Percentiles rank a stretch among this genome's conserved stretches.
Evolutionary conservation across 2,113 vertebrate species (phyloP).

Genomic region (Sylvilagus bachmani): DNA sequence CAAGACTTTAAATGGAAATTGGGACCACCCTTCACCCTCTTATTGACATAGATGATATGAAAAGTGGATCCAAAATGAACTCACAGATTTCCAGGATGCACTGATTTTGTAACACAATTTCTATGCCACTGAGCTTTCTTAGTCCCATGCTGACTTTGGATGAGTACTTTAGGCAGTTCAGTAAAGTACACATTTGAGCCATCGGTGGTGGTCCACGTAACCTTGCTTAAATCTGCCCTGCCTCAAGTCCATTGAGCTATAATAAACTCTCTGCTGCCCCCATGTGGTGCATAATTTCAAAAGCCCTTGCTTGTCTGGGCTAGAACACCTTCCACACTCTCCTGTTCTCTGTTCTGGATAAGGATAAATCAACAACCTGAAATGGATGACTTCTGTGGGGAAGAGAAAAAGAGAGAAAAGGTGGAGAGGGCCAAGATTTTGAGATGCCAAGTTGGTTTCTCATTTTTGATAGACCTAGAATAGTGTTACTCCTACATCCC

Average conservation of each 20-base stretch:
- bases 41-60: background rate
- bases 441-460: background rate
- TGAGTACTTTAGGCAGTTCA: background rate
- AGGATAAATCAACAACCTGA: background rate
- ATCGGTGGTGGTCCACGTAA: background rate
- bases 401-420: background rate
- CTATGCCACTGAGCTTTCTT: background rate
- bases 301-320: background rate
- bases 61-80: too few species aligned
- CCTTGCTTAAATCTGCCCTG: background rate
- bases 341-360: background rate
- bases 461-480: background rate
- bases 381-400: background rate
- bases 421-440: background rate
- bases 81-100: background rate
- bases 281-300: background rate
- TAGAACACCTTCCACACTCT: background rate
- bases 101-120: background rate
- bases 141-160: background rate
- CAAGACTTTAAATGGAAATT: background rate
- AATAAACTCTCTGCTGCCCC: slow-evolving; percentile 53
- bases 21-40: background rate
- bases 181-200: background rate
- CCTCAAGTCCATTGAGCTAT: background rate
- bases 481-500: background rate